These are phyloP conservation scores for Trissolcus japonicus DNA, from an alignment of 2,888 invertebrate species.

Conservation along the genomic window DNA sequence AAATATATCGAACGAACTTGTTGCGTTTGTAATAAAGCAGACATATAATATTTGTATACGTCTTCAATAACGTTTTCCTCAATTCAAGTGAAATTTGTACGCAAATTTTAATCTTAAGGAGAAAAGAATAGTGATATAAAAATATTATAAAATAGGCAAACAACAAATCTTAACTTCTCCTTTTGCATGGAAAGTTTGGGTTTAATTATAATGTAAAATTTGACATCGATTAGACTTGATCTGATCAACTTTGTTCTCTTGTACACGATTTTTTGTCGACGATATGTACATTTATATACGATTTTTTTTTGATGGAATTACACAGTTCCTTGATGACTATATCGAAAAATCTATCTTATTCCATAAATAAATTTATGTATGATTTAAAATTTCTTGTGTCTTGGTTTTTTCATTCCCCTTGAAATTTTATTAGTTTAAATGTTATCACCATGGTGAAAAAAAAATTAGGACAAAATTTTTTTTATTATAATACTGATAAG, in stretches of 20 bases:
- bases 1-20: constrained; percentile 16
- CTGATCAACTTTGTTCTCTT: constrained; percentile 18
- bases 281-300: constrained; percentile 43
- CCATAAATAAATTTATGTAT: constrained; percentile 72
- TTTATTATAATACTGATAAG: no score
- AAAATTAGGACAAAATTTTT: no score
- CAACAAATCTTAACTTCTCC: no score
- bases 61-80: not conserved
- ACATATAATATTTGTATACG: constrained; percentile 38
- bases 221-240: not conserved
- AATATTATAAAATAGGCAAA: constrained; percentile 1
- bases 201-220: not conserved
- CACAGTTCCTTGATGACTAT: constrained; percentile 73
- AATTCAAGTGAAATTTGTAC: constrained; percentile 22
- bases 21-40: constrained; percentile 16
- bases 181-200: not conserved
- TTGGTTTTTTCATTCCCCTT: not conserved
- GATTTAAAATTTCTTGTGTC: constrained; percentile 54
- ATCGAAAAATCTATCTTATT: constrained; percentile 71
- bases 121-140: constrained; percentile 18
- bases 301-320: constrained; percentile 65
- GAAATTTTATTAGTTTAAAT: no score
- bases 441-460: no score
- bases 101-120: constrained; percentile 20
- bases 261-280: constrained; percentile 59